phyloP scores from a whole-genome alignment of 37 sponge, comb jelly and placozoan species.

The Ianthella basta region DNA sequence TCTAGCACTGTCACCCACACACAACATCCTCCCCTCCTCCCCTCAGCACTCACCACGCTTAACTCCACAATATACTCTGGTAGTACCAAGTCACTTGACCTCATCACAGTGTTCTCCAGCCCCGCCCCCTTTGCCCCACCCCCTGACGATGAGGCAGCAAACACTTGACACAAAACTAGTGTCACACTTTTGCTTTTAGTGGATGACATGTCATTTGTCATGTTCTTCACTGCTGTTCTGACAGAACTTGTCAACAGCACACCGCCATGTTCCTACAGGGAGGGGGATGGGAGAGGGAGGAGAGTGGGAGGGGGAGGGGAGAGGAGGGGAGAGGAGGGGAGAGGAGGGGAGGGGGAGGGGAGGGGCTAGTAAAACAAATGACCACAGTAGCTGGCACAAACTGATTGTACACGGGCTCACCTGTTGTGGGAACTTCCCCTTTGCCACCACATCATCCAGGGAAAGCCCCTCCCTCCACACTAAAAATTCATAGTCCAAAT shows the following conservation, averaged over 20 bases:
- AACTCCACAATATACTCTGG: constrained; percentile 74
- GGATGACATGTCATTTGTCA: too few relatives aligned
- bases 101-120: too few relatives aligned
- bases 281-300: neutral
- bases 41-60: neutral
- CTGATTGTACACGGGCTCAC: neutral
- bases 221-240: too few relatives aligned
- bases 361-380: neutral
- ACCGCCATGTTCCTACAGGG: neutral
- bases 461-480: constrained; percentile 24
- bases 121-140: too few relatives aligned
- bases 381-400: neutral
- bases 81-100: constrained; percentile 41
- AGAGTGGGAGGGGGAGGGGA: neutral
- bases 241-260: neutral
- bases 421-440: constrained; percentile 25
- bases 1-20: too few relatives aligned
- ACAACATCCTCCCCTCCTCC: neutral
- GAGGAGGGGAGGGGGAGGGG: neutral
- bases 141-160: too few relatives aligned
- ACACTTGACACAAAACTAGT: too few relatives aligned
- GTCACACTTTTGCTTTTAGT: too few relatives aligned
- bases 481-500: neutral
- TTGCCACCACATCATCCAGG: neutral
- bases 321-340: neutral